phyloP scores from a whole-genome alignment of 2,888 invertebrate genomes.

The Trachelus iudaicus region DNA sequence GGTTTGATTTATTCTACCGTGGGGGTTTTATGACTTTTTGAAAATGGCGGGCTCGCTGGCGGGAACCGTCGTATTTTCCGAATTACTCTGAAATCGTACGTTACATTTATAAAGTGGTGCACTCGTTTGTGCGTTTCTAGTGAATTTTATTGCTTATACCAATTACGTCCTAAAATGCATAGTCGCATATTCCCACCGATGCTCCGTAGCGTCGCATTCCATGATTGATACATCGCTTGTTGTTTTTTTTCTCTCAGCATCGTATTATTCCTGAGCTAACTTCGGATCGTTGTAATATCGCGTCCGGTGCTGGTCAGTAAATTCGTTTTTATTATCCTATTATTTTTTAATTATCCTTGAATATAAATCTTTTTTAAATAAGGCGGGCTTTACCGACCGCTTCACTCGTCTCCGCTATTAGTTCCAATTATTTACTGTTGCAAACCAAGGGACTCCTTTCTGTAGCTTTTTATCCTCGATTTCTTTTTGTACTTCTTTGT shows the following conservation, averaged over 20 bases:
- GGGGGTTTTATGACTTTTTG: constrained; percentile 21
- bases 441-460: neutral
- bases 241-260: neutral
- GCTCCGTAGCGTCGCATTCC: neutral
- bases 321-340: neutral
- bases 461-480: constrained; percentile 5
- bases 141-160: neutral
- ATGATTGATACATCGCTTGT: neutral
- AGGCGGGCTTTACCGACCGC: neutral
- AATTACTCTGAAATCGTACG: constrained; percentile 23
- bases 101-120: neutral
- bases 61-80: neutral
- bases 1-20: neutral
- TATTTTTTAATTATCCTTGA: neutral
- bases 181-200: neutral
- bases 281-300: neutral
- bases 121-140: neutral
- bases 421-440: neutral
- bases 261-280: neutral
- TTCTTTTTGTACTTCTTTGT: constrained; percentile 5
- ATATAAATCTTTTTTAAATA: neutral
- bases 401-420: neutral
- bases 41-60: constrained; percentile 38
- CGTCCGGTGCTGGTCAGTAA: neutral
- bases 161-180: neutral